These are phyloP conservation scores for Dendroctonus ponderosae DNA, from an alignment of 1,140 invertebrate genomes.

Conservation along the genomic window DNA sequence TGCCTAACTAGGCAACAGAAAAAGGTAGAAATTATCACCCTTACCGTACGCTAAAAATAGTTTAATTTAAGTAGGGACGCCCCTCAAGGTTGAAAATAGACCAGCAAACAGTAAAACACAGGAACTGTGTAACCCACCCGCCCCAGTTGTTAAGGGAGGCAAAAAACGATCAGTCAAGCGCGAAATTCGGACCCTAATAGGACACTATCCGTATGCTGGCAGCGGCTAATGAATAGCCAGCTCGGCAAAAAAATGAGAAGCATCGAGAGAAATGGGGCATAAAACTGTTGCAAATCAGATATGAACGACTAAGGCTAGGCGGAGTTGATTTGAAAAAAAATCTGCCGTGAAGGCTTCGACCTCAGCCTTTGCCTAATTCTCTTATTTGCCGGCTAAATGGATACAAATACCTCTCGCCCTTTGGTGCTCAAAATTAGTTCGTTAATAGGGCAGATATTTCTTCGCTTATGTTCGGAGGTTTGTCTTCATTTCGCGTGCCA, in stretches of 20 bases:
- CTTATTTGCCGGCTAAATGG: too few relatives aligned
- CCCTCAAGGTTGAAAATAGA: background rate
- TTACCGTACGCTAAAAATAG: too few relatives aligned
- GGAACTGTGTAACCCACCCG: background rate
- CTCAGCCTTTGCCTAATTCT: too few relatives aligned
- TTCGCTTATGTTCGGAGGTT: background rate
- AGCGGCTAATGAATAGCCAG: background rate
- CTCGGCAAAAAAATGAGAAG: background rate
- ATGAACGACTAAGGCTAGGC: too few relatives aligned
- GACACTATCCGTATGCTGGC: background rate
- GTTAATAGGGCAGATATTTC: too few relatives aligned
- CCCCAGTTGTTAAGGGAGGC: slow-evolving; percentile 5
- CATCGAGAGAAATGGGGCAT: background rate
- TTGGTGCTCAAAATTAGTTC: too few relatives aligned
- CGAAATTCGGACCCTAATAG: slow-evolving; percentile 1
- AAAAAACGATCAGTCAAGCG: background rate
- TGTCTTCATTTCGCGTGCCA: slow-evolving; percentile 3
- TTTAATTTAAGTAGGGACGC: background rate
- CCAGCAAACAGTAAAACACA: slow-evolving; percentile 1
- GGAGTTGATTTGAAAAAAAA: background rate
- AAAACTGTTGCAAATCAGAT: background rate
- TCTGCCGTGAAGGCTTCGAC: too few relatives aligned
- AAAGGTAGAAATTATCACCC: too few relatives aligned
- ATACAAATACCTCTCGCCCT: too few relatives aligned
- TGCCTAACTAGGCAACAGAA: too few relatives aligned